Base-by-base conservation (phyloP, 2,113 vertebrate genomes). In the Actenoides lindsayi region DNA sequence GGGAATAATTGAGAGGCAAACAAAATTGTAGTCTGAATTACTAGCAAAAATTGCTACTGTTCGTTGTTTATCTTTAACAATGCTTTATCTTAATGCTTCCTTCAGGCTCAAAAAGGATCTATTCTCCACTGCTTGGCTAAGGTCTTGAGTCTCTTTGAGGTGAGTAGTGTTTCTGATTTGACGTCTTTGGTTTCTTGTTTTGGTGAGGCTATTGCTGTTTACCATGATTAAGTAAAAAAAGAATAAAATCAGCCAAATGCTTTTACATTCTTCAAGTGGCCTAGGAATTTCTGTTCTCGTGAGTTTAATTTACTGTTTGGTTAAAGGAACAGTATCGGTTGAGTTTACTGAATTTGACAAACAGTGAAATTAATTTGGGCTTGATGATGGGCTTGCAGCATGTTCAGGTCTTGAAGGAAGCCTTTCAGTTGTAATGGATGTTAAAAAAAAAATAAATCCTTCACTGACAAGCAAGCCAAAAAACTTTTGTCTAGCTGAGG, bases 111-210 rank as follows among this genome's bases (percentile, higher is more conserved):
- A 51, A 98, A 97, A 93, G 99, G 99, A 6, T 98, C 98, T 33
- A 97, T 99, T 94, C 97, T 99, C 70, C 98, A 99, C 91, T 99
- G 99, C 90, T 85, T 99, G 97, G 99, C 99, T 50, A 98, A 99
- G 96, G 98, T 99, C 79, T 97, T 99, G 71, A 99, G 98, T 94
- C 98, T 99, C 59, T 99, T 99, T 96, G 99, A 99, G 91, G 99
- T 99, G 97, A 99, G 99, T 97, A 19, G 3, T 65, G 28, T 56
- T 71, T 57, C n/a, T 53, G 28, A 30, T 75, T 30, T 56, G 16
- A 27, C 64, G 20, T 23, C 56, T 56, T 73, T 41, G 11, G 54
- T 13, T 69, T 18, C 50, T 78, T 80, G 73, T 28, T 70, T 50
- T 84, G 54, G 41, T 83, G 51, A n/a, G 81, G 46, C 33, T 89